Percentiles rank a stretch among this genome's conserved stretches.
Conservation (phyloP, 2,888 invertebrate species). For the Drosophila neotestacea region DNA sequence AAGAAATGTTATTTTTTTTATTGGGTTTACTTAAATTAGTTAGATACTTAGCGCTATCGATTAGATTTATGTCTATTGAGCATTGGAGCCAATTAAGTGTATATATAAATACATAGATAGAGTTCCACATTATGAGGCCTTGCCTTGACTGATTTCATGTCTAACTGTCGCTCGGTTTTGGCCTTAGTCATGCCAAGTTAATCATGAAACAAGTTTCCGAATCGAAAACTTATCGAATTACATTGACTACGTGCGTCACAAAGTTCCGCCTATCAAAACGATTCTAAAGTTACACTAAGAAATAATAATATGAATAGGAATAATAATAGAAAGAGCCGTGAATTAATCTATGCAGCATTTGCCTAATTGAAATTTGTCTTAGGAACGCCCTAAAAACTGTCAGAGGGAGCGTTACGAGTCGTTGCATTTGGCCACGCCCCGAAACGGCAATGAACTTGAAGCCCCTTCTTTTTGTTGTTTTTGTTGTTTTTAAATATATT, state of each 20-base stretch:
- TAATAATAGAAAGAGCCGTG: slow-evolving; percentile 9
- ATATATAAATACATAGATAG: slow-evolving; percentile 16
- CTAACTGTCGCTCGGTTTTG: slow-evolving; percentile 34
- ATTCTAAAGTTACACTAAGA: slow-evolving; percentile 40
- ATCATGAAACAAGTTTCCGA: slow-evolving; percentile 67
- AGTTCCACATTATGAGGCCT: slow-evolving; percentile 23
- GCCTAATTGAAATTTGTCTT: slow-evolving; percentile 46
- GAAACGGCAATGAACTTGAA: slow-evolving; percentile 60
- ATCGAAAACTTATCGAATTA: slow-evolving; percentile 53
- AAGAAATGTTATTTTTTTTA: slow-evolving; percentile 20
- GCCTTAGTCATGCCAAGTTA: slow-evolving; percentile 63
- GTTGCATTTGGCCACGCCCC: slow-evolving; percentile 55
- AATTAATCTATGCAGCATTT: slow-evolving; percentile 37
- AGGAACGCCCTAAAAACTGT: slow-evolving; percentile 32
- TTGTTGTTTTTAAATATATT: slow-evolving; percentile 52
- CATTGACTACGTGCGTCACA: slow-evolving; percentile 44
- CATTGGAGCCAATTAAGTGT: slow-evolving; percentile 36
- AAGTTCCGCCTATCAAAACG: slow-evolving; percentile 58
- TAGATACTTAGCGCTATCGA: slow-evolving; percentile 26
- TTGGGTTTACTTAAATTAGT: slow-evolving; percentile 1
- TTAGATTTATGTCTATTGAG: slow-evolving; percentile 15
- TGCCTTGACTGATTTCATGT: slow-evolving; percentile 42
- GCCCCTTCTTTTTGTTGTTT: slow-evolving; percentile 2
- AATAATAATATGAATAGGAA: slow-evolving; percentile 14
- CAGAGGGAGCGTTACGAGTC: slow-evolving; percentile 21